Percentiles rank a stretch among this genome's conserved stretches.
Evolutionary conservation across 1,140 invertebrate genomes (phyloP).

Genomic region (Drosophila ironensis): DNA sequence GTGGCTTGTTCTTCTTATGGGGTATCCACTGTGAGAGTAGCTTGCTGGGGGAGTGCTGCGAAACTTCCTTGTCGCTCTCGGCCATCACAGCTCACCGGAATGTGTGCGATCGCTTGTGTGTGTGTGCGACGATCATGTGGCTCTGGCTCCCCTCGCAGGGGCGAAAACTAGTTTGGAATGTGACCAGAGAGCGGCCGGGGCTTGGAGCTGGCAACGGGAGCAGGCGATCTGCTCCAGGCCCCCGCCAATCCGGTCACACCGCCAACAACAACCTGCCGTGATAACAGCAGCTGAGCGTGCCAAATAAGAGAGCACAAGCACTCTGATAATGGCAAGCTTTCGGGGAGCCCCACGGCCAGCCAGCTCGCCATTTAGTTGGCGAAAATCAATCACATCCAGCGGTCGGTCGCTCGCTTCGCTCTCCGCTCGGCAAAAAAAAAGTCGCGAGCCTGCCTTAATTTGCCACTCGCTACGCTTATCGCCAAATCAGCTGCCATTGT

Average conservation of each 20-base stretch:
- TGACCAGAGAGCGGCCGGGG: constrained; percentile 25
- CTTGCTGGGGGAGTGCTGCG: neutral
- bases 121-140: constrained; percentile 39
- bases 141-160: neutral
- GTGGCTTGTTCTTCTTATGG: too few species aligned
- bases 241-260: constrained; percentile 55
- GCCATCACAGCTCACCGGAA: constrained; percentile 22
- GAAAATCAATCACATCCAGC: constrained; percentile 69
- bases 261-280: constrained; percentile 41
- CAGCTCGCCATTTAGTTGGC: constrained; percentile 63
- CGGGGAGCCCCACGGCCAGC: constrained; percentile 28
- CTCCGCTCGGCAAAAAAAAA: constrained; percentile 12
- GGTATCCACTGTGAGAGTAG: constrained; percentile 9
- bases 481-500: constrained; percentile 74
- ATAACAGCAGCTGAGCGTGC: constrained; percentile 47
- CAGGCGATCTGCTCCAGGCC: constrained; percentile 28
- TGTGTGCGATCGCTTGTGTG: constrained; percentile 17
- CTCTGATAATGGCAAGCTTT: constrained; percentile 62
- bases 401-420: constrained; percentile 37
- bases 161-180: constrained; percentile 60
- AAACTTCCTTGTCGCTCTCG: constrained; percentile 56
- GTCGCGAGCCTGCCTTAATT: constrained; percentile 55
- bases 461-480: constrained; percentile 51
- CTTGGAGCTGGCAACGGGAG: constrained; percentile 3
- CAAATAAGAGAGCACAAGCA: constrained; percentile 1